Conservation (phyloP, 2,888 invertebrate genomes). For the Morpho deidamia region DNA sequence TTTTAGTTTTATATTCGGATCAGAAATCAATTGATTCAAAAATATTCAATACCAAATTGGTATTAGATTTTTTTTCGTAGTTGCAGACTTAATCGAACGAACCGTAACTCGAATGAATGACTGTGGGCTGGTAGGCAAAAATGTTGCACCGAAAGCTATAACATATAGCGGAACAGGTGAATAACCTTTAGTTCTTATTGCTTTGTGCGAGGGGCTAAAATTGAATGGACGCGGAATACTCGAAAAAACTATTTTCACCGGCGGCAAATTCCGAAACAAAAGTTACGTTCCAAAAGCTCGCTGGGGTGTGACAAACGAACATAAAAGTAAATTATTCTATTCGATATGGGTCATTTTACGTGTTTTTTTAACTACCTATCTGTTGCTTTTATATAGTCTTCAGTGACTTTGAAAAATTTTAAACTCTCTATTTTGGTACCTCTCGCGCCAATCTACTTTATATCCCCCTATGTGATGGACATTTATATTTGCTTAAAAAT, state of each 20-base stretch:
- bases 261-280: constrained; percentile 57
- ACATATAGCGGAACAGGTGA: background rate
- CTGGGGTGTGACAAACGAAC: constrained; percentile 33
- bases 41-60: constrained; percentile 9
- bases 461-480: too few species aligned
- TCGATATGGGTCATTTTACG: constrained; percentile 21
- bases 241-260: constrained; percentile 37
- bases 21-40: constrained; percentile 1
- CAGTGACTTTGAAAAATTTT: background rate
- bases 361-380: constrained; percentile 12
- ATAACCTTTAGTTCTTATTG: constrained; percentile 5
- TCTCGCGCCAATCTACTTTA: too few species aligned
- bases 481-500: too few species aligned
- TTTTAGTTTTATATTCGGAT: background rate
- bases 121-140: constrained; percentile 44
- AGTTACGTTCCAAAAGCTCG: constrained; percentile 44
- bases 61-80: constrained; percentile 31
- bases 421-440: too few species aligned
- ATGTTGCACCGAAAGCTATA: constrained; percentile 39
- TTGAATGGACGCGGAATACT: constrained; percentile 11
- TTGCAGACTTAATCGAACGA: constrained; percentile 40
- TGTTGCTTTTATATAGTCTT: constrained; percentile 8
- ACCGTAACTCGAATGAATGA: constrained; percentile 50
- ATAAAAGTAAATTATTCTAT: constrained; percentile 27
- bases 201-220: constrained; percentile 11